Evolutionary conservation across 2,888 invertebrate genomes (phyloP).

Genomic region (Euplagia quadripunctaria): DNA sequence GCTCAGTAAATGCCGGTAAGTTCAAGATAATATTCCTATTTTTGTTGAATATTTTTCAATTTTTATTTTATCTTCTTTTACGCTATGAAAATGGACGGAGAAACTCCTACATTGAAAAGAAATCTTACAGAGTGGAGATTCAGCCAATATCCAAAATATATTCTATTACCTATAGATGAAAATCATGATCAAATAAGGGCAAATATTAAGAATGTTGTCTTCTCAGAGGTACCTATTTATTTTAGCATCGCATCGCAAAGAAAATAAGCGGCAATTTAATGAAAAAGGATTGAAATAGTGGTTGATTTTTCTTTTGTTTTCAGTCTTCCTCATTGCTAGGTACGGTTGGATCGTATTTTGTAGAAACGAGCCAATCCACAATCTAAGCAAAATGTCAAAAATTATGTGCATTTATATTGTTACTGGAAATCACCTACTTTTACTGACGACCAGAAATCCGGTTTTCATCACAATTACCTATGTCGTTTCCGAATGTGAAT

Average conservation of each 20-base stretch:
- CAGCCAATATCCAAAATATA: slow-evolving; percentile 82
- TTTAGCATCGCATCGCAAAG: no score
- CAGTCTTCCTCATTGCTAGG: background rate
- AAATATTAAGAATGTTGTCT: slow-evolving; percentile 87
- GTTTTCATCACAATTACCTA: background rate
- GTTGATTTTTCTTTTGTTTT: background rate
- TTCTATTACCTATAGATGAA: slow-evolving; percentile 86
- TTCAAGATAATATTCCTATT: slow-evolving; percentile 32
- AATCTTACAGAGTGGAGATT: slow-evolving; percentile 84
- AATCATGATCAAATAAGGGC: slow-evolving; percentile 83
- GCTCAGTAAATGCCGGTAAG: slow-evolving; percentile 29
- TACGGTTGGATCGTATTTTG: background rate
- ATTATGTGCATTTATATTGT: background rate
- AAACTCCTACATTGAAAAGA: slow-evolving; percentile 68
- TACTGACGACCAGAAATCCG: background rate
- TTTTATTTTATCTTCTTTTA: slow-evolving; percentile 28
- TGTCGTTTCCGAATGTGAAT: no score
- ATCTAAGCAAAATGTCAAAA: background rate
- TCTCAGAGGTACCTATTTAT: slow-evolving; percentile 81
- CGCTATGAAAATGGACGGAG: slow-evolving; percentile 81
- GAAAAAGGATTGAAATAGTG: background rate
- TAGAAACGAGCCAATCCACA: background rate
- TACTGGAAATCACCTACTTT: no score
- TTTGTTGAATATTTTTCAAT: slow-evolving; percentile 34
- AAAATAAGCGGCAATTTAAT: background rate